Conservation (phyloP, 2,113 vertebrate species). For the Dolichallabes microphthalmus region DNA sequence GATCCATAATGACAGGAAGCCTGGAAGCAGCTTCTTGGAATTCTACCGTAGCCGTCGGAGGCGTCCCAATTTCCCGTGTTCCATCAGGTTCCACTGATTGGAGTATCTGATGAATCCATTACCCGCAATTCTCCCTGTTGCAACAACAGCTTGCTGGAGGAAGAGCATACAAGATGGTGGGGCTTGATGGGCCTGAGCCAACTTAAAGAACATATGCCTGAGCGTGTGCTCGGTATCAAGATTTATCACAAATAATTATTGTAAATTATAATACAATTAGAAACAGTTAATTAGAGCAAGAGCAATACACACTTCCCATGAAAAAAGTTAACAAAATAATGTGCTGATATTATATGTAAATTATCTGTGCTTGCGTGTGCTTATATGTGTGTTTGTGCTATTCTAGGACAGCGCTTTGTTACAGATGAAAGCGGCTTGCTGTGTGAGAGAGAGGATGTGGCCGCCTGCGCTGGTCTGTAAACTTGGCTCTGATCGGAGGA, state of each 20-base stretch:
- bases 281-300: not conserved
- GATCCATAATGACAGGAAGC: slow-evolving; percentile 48
- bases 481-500: slow-evolving; percentile 78
- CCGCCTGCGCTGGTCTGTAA: slow-evolving; percentile 69
- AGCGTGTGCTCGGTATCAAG: not conserved
- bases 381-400: slow-evolving; percentile 29
- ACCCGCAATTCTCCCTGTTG: slow-evolving; percentile 14
- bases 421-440: slow-evolving; percentile 58
- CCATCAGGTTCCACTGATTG: slow-evolving; percentile 43
- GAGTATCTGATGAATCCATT: slow-evolving; percentile 52
- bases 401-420: slow-evolving; percentile 55
- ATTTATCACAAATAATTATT: not conserved
- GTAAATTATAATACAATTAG: not conserved
- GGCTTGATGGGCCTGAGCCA: not conserved
- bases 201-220: not conserved
- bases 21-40: slow-evolving; percentile 46
- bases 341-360: not conserved
- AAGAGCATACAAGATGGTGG: slow-evolving; percentile 11
- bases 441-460: slow-evolving; percentile 65
- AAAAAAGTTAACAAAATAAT: not conserved
- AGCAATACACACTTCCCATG: not conserved
- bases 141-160: not conserved
- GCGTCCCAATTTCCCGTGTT: slow-evolving; percentile 19
- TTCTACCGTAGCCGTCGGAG: slow-evolving; percentile 24
- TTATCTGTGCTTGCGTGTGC: slow-evolving; percentile 11